A percentile compares a stretch with the other conserved stretches of the same genome.
phyloP scores from a whole-genome alignment of 1,140 invertebrate species.

The Atopsyche davidsoni region DNA sequence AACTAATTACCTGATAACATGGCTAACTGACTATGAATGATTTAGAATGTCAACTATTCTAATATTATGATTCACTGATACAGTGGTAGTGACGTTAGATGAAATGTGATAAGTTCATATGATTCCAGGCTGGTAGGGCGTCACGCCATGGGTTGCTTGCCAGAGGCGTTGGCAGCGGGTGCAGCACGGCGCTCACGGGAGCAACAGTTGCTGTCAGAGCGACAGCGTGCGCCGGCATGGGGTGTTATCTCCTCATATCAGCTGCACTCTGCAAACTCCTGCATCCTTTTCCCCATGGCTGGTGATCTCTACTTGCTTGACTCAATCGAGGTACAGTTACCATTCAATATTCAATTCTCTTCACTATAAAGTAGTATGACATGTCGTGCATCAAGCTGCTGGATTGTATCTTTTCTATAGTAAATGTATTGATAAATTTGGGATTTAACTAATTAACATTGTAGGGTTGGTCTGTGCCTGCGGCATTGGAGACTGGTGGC shows the following conservation, averaged over 20 bases:
- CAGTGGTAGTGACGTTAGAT: neutral
- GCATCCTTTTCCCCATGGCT: constrained; percentile 85
- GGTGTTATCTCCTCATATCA: constrained; percentile 89
- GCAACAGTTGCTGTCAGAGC: constrained; percentile 84
- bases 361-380: too few species aligned
- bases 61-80: neutral
- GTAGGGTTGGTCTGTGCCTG: constrained; percentile 8
- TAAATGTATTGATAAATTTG: constrained; percentile 64
- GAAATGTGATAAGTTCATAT: neutral
- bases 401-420: constrained; percentile 27
- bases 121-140: constrained; percentile 40
- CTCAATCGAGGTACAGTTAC: constrained; percentile 30
- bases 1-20: too few species aligned
- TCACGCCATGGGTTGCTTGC: constrained; percentile 35
- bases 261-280: constrained; percentile 69
- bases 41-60: too few species aligned
- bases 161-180: constrained; percentile 24
- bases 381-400: too few species aligned
- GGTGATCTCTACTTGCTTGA: constrained; percentile 65
- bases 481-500: constrained; percentile 35
- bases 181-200: constrained; percentile 61
- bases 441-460: constrained; percentile 2
- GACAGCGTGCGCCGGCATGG: constrained; percentile 83
- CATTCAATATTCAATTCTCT: constrained; percentile 4
- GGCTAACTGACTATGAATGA: too few species aligned